Evolutionary conservation across 2,113 vertebrate species (phyloP).

Genomic region (Mobula hypostoma): DNA sequence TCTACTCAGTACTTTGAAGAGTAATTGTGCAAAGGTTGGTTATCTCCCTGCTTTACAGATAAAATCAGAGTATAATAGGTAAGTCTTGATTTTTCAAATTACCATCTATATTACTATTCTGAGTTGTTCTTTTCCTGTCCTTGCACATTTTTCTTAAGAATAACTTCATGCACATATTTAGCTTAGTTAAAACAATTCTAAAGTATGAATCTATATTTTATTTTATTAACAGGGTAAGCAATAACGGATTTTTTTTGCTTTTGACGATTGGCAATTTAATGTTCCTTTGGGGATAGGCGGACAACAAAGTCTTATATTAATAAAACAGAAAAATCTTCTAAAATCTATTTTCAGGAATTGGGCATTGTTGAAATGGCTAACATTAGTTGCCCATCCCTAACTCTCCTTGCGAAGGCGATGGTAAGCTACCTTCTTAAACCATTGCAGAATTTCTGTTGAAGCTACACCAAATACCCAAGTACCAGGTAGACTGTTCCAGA

Average conservation of each 20-base stretch:
- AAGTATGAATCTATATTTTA: neutral
- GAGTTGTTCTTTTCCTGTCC: neutral
- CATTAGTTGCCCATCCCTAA: no score
- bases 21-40: neutral
- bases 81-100: neutral
- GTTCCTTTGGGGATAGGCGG: neutral
- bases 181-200: neutral
- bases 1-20: neutral
- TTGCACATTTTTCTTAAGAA: neutral
- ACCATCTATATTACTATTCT: neutral
- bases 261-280: neutral
- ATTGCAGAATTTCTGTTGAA: no score
- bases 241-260: neutral
- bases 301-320: neutral
- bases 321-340: neutral
- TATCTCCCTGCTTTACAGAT: neutral
- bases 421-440: no score
- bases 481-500: no score
- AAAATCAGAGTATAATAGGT: neutral
- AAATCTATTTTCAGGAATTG: no score
- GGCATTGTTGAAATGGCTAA: no score
- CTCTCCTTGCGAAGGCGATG: no score
- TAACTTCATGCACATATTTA: neutral
- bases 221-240: neutral
- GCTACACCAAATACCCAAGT: no score